Base-by-base conservation (phyloP, 1,140 invertebrate genomes). In the Nilaparvata lugens region DNA sequence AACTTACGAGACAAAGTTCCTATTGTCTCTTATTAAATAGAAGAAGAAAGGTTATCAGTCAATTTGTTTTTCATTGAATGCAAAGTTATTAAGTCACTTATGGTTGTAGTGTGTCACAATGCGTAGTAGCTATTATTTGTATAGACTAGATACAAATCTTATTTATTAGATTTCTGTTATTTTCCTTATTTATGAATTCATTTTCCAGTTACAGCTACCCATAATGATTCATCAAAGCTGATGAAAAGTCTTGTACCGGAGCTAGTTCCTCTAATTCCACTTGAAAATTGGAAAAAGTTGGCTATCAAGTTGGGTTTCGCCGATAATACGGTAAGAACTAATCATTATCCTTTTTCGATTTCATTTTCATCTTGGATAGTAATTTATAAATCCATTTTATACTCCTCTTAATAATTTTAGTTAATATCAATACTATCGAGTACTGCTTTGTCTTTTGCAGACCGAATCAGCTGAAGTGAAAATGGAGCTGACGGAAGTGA, bases 281-380 rank as follows among this genome's bases (percentile, higher is more conserved):
- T 81, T 25, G 74, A 77, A 1, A 81, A 89, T 61, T 97, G 93
- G 93, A 87, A 88, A 73, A 85, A 84, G 69, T 74, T 97, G 28
- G 92, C 88, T 16, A 73, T 76, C 0, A 92, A 93, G 75, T 79
- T 95, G 18, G 87, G 87, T 21, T 93, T 86, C 69, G 82, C 81
- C 65, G 75, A 80, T 9, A 91, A 95, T 66, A 91, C 95, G 71
- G 81, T 81, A 70, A 52, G 7, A 51, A 7, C 40, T 42, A 35
- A 28, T 31, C 24, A 40, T 18, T n/a, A 62, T n/a, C 16, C 21
- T 31, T 56, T 38, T 43, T 60, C 64, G n/a, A n/a, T n/a, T n/a
- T n/a, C n/a, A n/a, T n/a, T n/a, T n/a, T n/a, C n/a, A n/a, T n/a
- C n/a, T n/a, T n/a, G n/a, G n/a, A n/a, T n/a, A n/a, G n/a, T n/a